Evolutionary conservation across 2,797 vertebrate species (phyloP), one percentile per base, ranked within the genome.

Genomic region (Anguilla pacifica): DNA sequence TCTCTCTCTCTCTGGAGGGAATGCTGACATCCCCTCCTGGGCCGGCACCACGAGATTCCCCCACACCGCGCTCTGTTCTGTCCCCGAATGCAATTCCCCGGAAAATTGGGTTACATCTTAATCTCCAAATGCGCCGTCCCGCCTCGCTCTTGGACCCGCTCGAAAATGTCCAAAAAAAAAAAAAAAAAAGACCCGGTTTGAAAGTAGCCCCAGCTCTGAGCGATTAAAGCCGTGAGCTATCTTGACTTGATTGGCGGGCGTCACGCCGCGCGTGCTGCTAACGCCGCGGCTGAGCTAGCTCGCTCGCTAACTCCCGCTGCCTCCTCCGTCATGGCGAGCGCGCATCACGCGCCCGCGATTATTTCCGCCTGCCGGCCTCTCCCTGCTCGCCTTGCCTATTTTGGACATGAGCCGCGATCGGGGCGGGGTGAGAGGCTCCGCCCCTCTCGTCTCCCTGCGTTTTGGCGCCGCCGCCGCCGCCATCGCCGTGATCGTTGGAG

Each of bases 1-100:
- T 84, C 91, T 77, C 87, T 88, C 59, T 39, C 64, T 43, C 25
- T 72, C 39, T 39, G 43, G 79, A 86, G 39, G 74, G 74, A 79
- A 19, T 6, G 74, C 74, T 46, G 74, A 79, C 25, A 11, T 17
- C 25, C 35, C 5, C 35, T 10, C 39, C 43, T 0, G 0, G 77
- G 2, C 43, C 43, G 15, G 43, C 77, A 81, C 39, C 77, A 22
- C 39, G 19, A 19, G 35, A 39, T 77, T 39, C 22, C 77, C 13
- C 77, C 22, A 3, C 7, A 25, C 43, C 49, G 43, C 49, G 17
- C 17, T 9, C 77, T 28, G 2, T 9, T 6, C 43, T 6, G 0
- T 2, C 39, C 77, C 77, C 6, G 19, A 81, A 81, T 81, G 77
- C 77, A 81, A 25, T 81, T 81, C 77, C 17, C 43, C 43, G 6